Percentiles rank a stretch among this genome's conserved stretches.
phyloP scores from a whole-genome alignment of 2,113 vertebrate species.

The Malurus cyaneus region DNA sequence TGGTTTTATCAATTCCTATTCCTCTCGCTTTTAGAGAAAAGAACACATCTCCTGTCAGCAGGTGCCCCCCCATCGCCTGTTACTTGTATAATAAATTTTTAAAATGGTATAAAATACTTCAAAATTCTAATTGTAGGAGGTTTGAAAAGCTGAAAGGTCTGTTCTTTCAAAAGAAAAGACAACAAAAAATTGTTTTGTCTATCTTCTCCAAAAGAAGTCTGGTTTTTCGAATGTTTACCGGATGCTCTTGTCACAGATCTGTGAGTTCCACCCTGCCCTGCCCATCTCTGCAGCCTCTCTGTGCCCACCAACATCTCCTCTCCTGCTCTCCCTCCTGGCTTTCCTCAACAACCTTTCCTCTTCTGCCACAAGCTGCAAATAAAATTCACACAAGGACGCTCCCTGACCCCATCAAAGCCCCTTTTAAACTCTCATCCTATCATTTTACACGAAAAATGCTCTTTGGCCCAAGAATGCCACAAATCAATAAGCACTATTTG shows the following conservation, averaged over 20 bases:
- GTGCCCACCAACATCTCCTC: accelerated
- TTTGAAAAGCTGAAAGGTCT: not conserved
- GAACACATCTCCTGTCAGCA: not conserved
- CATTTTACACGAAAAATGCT: not conserved
- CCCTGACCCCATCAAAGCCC: not conserved
- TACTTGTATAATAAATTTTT: not conserved
- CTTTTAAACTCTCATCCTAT: not conserved
- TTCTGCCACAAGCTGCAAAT: not conserved
- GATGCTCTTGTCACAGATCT: no score
- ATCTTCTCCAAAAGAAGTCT: not conserved
- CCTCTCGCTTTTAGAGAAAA: not conserved
- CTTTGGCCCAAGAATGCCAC: not conserved
- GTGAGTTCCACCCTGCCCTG: not conserved
- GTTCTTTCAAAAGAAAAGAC: not conserved
- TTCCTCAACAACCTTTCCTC: not conserved
- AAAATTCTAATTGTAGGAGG: not conserved
- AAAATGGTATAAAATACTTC: not conserved
- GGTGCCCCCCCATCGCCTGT: not conserved
- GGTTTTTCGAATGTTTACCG: not conserved
- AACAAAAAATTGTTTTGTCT: not conserved
- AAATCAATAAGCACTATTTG: conserved; percentile 13
- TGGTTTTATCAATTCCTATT: not conserved
- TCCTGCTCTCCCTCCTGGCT: not conserved
- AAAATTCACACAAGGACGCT: not conserved
- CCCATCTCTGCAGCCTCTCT: not conserved